Conservation (phyloP, 2,888 invertebrate species). For the Watsonalla binaria region DNA sequence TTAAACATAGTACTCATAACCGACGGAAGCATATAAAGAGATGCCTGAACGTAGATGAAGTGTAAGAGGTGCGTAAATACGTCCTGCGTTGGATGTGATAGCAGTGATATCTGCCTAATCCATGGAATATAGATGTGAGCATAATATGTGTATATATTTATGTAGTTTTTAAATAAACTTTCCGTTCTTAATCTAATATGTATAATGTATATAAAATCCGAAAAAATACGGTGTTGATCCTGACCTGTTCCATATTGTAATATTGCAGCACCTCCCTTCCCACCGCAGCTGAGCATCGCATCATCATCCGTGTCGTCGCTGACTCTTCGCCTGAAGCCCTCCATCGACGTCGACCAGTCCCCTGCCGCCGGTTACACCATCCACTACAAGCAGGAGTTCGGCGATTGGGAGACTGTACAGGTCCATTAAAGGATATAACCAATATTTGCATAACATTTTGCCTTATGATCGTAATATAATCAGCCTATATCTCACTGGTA, state of each 20-base stretch:
- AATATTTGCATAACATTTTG: background rate
- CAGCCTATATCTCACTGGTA: background rate
- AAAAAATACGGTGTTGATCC: background rate
- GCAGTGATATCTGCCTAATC: no score
- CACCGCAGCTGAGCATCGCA: constrained; percentile 68
- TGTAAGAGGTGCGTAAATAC: no score
- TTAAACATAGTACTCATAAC: no score
- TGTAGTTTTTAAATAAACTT: no score
- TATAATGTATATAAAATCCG: no score
- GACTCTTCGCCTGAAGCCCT: constrained; percentile 67
- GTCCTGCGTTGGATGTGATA: no score
- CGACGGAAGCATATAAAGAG: no score
- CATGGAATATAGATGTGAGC: no score
- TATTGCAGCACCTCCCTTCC: constrained; percentile 68
- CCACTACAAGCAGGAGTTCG: constrained; percentile 96
- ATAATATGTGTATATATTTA: no score
- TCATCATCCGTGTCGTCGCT: constrained; percentile 74
- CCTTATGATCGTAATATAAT: background rate
- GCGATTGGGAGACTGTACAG: constrained; percentile 94
- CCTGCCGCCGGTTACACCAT: constrained; percentile 95
- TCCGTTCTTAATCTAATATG: no score
- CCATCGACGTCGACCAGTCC: constrained; percentile 87
- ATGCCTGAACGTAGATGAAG: no score
- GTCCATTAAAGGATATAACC: constrained; percentile 30
- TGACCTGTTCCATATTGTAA: constrained; percentile 16